Percentiles rank a stretch among this genome's conserved stretches.
These are phyloP conservation scores for Orchestia grillus DNA, from an alignment of 1,140 invertebrate genomes.

Conservation along the genomic window DNA sequence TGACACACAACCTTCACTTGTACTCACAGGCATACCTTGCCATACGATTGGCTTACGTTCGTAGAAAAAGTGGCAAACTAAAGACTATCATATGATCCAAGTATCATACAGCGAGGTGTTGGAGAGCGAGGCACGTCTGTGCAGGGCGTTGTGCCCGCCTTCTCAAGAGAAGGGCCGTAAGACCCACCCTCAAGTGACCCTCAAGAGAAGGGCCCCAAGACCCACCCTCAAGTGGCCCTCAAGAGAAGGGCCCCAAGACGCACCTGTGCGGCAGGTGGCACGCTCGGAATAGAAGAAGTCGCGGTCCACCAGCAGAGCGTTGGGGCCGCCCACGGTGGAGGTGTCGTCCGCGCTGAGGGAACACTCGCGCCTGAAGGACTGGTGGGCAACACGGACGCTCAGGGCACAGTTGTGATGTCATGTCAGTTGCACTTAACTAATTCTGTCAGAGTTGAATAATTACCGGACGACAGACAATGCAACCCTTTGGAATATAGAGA, in stretches of 20 bases:
- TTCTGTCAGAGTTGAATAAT: too few relatives aligned
- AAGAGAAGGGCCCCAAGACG: background rate
- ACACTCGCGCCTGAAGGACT: conserved; percentile 71
- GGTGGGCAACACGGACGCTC: conserved; percentile 71
- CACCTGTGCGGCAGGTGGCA: conserved; percentile 74
- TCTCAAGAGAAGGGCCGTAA: too few relatives aligned
- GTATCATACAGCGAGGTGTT: too few relatives aligned
- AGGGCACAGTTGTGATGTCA: background rate
- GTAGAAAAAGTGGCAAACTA: too few relatives aligned
- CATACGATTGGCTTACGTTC: too few relatives aligned
- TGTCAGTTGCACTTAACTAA: background rate
- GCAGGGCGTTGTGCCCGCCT: too few relatives aligned
- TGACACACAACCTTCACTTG: too few relatives aligned
- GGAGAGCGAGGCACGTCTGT: too few relatives aligned
- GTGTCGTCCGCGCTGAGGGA: conserved; percentile 73
- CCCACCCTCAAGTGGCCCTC: too few relatives aligned
- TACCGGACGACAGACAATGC: background rate
- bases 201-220: background rate
- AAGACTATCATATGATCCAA: too few relatives aligned
- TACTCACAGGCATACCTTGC: too few relatives aligned
- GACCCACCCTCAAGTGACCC: too few relatives aligned
- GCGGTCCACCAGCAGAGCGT: conserved; percentile 70
- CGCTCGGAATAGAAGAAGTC: conserved; percentile 74
- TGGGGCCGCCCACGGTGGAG: conserved; percentile 69
- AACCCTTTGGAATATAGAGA: background rate